phyloP scores from a whole-genome alignment of 2,113 vertebrate species.

The Nothocercus julius region DNA sequence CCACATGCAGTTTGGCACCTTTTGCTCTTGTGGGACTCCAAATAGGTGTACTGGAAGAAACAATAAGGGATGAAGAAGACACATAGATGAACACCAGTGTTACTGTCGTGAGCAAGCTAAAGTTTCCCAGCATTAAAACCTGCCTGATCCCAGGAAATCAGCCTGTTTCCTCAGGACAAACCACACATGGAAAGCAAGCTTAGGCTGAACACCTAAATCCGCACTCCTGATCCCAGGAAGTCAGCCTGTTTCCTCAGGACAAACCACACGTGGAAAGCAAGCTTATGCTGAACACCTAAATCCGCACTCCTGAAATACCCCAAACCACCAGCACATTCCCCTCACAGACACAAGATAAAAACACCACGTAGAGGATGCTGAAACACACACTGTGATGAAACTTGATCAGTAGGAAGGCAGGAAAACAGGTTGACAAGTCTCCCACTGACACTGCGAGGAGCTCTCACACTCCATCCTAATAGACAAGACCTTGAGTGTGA shows the following conservation, averaged over 20 bases:
- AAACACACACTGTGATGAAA: neutral
- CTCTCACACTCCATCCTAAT: neutral
- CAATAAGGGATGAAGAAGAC: fast-evolving
- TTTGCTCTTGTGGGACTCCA: fast-evolving
- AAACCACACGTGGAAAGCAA: fast-evolving
- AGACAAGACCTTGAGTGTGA: fast-evolving
- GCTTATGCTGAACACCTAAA: neutral
- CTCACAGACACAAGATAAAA: fast-evolving
- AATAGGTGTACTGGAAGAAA: neutral
- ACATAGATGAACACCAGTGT: fast-evolving
- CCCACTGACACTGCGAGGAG: neutral
- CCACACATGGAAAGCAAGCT: fast-evolving
- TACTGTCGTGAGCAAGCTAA: neutral
- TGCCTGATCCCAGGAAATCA: neutral
- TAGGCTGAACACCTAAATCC: neutral
- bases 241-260: neutral
- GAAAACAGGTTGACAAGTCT: neutral
- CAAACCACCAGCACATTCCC: neutral
- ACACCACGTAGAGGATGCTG: neutral
- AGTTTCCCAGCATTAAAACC: neutral
- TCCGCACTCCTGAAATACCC: neutral
- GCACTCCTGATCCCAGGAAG: neutral
- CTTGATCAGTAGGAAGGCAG: fast-evolving
- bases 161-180: neutral
- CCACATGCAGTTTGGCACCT: neutral